Evolutionary conservation across 2,797 vertebrate genomes (phyloP), one percentile per base, ranked within the genome.

Genomic region (Siniperca undulata): DNA sequence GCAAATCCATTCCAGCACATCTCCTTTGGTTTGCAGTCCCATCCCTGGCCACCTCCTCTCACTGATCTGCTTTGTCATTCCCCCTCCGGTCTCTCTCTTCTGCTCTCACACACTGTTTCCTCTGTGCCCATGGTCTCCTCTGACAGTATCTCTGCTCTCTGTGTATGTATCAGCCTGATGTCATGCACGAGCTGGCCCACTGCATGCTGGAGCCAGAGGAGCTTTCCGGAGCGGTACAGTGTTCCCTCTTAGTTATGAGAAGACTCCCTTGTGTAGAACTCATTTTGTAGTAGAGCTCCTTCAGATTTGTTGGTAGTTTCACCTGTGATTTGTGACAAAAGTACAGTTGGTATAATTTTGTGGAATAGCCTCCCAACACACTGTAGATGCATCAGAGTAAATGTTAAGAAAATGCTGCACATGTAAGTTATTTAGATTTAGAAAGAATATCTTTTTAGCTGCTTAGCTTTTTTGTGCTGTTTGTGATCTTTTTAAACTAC

Each of bases 161-260:
- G 10, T 65, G 36, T 56, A 74, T 81, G 84, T 85, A 90, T 95
- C 94, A 96, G 95, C 95, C 96, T 93, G 95, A 97, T 95, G 93
- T 96, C 93, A 93, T 96, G 96, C 96, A 97, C 95, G 90, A 95
- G 65, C 88, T 93, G 75, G 93, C 83, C 74, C 94, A 95, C 89
- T 96, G 97, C 97, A 98, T 98, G 97, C 93, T 94, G 95, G 96
- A 95, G 78, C 95, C 95, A 83, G 92, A 93, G 92, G 95, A 95
- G 85, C 95, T 94, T 93, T 94, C 92, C 72, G 92, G 94, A 82
- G 93, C 89, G 94, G 95, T 96, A 96, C 93, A 90, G 92, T 95
- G 93, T 70, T 83, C 30, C 78, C 72, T 84, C 14, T n/a, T 61
- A 24, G 71, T 73, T 34, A 42, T 78, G 52, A 42, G 42, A 73